Evolutionary conservation across 2,888 invertebrate genomes (phyloP).

Genomic region (Leptopilina syphax): DNA sequence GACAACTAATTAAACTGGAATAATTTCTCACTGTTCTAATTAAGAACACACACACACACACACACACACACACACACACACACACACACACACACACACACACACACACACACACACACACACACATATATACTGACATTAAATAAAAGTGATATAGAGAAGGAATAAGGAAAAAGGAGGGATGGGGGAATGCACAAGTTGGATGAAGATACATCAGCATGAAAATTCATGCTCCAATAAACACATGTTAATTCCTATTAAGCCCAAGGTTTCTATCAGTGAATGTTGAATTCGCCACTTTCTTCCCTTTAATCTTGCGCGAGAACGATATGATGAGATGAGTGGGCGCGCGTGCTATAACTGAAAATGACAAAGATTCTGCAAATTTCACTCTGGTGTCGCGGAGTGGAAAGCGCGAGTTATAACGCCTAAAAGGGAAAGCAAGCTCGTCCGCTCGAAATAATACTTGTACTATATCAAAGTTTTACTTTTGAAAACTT

Average conservation of each 20-base stretch:
- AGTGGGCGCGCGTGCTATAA: neutral
- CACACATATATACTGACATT: neutral
- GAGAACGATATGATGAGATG: neutral
- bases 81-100: too few relatives aligned
- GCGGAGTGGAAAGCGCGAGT: constrained; percentile 8
- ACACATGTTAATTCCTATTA: neutral
- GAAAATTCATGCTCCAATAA: constrained; percentile 6
- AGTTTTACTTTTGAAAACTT: constrained; percentile 49
- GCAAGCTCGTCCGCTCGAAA: constrained; percentile 25
- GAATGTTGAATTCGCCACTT: constrained; percentile 14
- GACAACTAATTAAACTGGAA: too few relatives aligned
- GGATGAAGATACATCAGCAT: neutral
- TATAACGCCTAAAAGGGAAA: constrained; percentile 20
- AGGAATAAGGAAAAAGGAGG: neutral
- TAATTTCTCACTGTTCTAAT: too few relatives aligned
- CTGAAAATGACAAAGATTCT: constrained; percentile 12
- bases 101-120: too few relatives aligned
- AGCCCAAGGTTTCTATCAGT: neutral
- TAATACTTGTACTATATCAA: constrained; percentile 36
- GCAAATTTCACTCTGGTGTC: constrained; percentile 1
- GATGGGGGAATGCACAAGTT: neutral
- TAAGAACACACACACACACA: too few relatives aligned
- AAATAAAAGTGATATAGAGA: neutral
- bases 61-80: too few relatives aligned
- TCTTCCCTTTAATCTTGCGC: constrained; percentile 7